Base-by-base conservation (phyloP, 1,140 invertebrate genomes). In the Drosophila murphyi region DNA sequence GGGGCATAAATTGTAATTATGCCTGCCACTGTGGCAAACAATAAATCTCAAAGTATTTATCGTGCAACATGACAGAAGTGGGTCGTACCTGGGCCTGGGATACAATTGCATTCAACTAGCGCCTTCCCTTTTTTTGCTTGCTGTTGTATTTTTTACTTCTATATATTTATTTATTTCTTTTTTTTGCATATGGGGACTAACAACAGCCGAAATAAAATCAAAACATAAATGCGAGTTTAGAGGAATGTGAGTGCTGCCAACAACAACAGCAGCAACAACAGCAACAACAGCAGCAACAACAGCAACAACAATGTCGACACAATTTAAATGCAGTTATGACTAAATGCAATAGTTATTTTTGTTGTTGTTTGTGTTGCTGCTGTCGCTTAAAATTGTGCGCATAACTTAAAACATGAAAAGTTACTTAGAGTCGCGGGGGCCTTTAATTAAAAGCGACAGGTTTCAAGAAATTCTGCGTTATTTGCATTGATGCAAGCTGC, bases 401-500 rank as follows among this genome's bases (percentile, higher is more conserved):
- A 83, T 87, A 87, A 80, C 69, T 89, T 64, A 56, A 68, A 81
- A 89, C 85, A 89, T 89, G 86, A 89, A 89, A 89, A 89, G 86
- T 89, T 89, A 89, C 85, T 89, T 89, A 88, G 77, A 85, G 75
- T 72, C 71, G 31, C 7, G 51, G 76, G 71, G 71, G 83, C 80
- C 80, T 89, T 90, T 89, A 89, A 89, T 89, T 90, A 90, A 89
- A 89, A 85, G 85, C 85, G 85, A 89, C 85, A 89, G 85, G 85
- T 89, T 85, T 90, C 71, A 68, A 63, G 32, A 69, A 32, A 74
- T 77, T 77, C 75, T 65, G 68, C 55, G 62, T 80, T 83, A 78
- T 80, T 85, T 83, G 80, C 81, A 73, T 83, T 85, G 81, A 83
- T 83, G 80, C 76, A 43, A 37, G 55, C 51, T 59, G 61, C 63